Conservation (phyloP, 2,113 vertebrate genomes). For the Leptobrachium leishanense region DNA sequence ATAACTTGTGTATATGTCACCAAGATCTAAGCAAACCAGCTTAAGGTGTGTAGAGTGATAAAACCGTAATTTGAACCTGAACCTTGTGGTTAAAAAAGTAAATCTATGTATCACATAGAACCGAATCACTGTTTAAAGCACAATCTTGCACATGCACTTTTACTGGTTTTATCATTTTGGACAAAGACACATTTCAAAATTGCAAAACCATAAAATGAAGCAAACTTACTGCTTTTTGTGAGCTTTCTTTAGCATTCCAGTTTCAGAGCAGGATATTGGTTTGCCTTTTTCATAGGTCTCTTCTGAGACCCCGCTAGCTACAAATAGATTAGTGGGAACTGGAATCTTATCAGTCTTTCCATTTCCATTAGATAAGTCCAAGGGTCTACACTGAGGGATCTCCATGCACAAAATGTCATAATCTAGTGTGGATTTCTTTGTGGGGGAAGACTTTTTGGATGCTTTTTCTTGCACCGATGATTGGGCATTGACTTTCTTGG, state of each 20-base stretch:
- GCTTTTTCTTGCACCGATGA: slow-evolving; percentile 21
- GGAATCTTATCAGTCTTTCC: slow-evolving; percentile 28
- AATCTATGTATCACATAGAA: too few species aligned
- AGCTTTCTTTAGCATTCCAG: slow-evolving; percentile 60
- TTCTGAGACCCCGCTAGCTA: slow-evolving; percentile 9
- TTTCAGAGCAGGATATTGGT: slow-evolving; percentile 60
- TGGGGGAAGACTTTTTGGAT: background rate
- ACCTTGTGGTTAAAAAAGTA: too few species aligned
- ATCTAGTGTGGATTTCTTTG: slow-evolving; percentile 23
- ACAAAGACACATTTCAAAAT: too few species aligned
- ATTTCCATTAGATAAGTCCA: slow-evolving; percentile 36
- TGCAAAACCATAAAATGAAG: background rate
- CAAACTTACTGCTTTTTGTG: slow-evolving; percentile 69
- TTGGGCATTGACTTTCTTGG: slow-evolving; percentile 10
- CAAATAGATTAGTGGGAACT: slow-evolving; percentile 15
- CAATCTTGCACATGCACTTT: too few species aligned
- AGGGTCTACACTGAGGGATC: slow-evolving; percentile 30
- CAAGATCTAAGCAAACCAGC: too few species aligned
- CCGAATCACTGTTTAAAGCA: too few species aligned
- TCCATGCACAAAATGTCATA: slow-evolving; percentile 36
- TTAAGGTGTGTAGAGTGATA: too few species aligned
- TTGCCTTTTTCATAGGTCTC: slow-evolving; percentile 60
- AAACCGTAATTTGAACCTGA: too few species aligned
- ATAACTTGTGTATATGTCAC: too few species aligned
- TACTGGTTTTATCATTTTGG: too few species aligned